Evolutionary conservation across 2,113 vertebrate genomes (phyloP).

Genomic region (Syngnathoides biaculeatus): DNA sequence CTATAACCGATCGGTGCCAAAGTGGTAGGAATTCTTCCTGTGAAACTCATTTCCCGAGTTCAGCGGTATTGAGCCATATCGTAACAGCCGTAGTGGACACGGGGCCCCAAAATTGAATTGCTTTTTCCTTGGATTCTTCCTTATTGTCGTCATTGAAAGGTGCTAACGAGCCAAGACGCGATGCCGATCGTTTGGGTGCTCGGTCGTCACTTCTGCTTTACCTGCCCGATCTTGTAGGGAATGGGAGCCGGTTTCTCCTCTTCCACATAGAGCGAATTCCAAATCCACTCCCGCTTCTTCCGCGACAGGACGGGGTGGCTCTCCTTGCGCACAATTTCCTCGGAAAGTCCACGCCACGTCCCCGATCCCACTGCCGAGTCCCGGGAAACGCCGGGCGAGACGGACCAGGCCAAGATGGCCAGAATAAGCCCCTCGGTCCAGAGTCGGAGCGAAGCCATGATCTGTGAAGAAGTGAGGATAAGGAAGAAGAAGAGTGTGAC

Average conservation of each 20-base stretch:
- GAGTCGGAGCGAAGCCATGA: constrained; percentile 49
- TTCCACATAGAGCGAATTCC: constrained; percentile 82
- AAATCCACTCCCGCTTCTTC: constrained; percentile 84
- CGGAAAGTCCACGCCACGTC: rapidly evolving
- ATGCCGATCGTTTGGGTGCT: background rate
- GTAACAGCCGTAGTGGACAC: background rate
- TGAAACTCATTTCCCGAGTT: background rate
- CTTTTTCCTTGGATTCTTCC: background rate
- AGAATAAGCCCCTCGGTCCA: constrained; percentile 37
- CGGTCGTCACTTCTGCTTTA: constrained; percentile 41
- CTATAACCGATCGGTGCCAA: background rate
- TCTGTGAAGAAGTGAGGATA: constrained; percentile 39
- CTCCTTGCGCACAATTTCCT: constrained; percentile 44
- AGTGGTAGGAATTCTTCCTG: background rate
- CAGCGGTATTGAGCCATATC: background rate
- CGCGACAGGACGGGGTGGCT: constrained; percentile 41
- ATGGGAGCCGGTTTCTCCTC: constrained; percentile 68
- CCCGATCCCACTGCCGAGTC: constrained; percentile 13
- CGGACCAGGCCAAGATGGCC: constrained; percentile 18
- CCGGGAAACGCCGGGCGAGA: constrained; percentile 6
- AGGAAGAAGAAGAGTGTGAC: constrained; percentile 43
- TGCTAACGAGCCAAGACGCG: background rate
- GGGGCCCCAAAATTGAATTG: background rate
- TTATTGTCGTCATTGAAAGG: background rate
- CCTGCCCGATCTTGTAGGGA: constrained; percentile 81